These are phyloP conservation scores for Falco rusticolus DNA, from an alignment of 2,797 vertebrate genomes.

Conservation along the genomic window DNA sequence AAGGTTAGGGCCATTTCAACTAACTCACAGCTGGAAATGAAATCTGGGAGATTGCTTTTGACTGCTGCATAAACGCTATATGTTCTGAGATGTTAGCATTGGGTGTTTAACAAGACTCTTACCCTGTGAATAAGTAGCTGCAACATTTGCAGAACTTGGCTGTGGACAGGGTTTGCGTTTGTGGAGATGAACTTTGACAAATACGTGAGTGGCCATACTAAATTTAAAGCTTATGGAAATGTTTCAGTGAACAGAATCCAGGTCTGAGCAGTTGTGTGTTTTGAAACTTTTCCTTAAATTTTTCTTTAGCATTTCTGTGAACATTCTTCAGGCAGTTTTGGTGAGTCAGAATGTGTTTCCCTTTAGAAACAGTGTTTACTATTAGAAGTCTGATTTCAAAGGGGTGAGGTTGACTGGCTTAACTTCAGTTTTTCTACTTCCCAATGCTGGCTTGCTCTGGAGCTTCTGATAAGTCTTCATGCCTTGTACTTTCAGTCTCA, in stretches of 20 bases:
- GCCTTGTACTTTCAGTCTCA: background rate
- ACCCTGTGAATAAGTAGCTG: background rate
- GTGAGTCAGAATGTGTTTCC: background rate
- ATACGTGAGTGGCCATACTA: accelerated
- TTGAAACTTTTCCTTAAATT: background rate
- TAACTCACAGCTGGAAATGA: slow-evolving; percentile 32
- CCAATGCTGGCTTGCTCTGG: background rate
- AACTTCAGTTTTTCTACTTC: background rate
- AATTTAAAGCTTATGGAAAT: background rate
- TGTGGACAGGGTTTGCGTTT: background rate
- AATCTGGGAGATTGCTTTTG: slow-evolving; percentile 51
- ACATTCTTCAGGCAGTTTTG: background rate
- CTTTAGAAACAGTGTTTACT: background rate
- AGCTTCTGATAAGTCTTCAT: background rate
- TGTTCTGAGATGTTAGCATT: background rate
- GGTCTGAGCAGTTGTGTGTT: background rate
- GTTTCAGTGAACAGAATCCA: background rate
- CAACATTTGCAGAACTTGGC: background rate
- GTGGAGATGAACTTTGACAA: background rate
- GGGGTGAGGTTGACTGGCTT: background rate
- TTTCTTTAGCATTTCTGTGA: background rate
- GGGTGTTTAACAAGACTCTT: background rate
- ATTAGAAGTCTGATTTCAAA: background rate
- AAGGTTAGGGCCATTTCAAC: slow-evolving; percentile 31
- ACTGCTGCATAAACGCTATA: background rate